Percentiles rank a stretch among this genome's conserved stretches.
Evolutionary conservation across 2,113 vertebrate species (phyloP).

Genomic region (Amblyopsis rosae): DNA sequence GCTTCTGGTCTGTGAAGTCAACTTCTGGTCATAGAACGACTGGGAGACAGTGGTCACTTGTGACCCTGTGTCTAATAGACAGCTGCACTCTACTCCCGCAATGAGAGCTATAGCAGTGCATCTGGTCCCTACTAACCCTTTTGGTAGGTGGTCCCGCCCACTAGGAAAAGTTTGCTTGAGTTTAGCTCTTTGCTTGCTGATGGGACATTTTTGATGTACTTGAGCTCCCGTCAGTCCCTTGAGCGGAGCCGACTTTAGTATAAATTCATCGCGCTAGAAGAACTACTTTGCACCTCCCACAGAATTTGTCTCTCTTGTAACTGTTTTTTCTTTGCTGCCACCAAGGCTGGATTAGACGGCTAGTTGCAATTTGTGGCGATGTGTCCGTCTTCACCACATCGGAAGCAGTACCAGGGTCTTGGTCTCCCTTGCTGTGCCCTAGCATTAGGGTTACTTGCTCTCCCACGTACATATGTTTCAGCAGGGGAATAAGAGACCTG

Average conservation of each 20-base stretch:
- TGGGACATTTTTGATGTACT: not conserved
- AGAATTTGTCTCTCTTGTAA: conserved; percentile 3
- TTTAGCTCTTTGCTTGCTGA: not conserved
- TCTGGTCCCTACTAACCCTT: not conserved
- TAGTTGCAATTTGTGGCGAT: conserved; percentile 3
- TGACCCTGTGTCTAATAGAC: conserved; percentile 13
- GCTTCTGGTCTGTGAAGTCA: not conserved
- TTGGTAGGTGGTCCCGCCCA: not conserved
- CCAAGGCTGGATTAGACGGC: not conserved
- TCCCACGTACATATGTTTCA: not conserved
- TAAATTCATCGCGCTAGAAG: not conserved
- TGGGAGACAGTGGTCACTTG: conserved; percentile 10
- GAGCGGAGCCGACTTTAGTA: not conserved
- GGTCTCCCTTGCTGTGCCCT: not conserved
- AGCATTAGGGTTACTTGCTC: not conserved
- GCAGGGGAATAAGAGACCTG: conserved; percentile 6
- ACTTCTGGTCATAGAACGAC: not conserved
- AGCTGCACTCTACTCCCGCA: not conserved
- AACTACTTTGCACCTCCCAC: not conserved
- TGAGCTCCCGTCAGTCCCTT: not conserved
- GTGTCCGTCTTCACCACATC: conserved; percentile 26
- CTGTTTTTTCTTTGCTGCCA: conserved; percentile 13
- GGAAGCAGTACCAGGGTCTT: conserved; percentile 27
- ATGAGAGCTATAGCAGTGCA: not conserved
- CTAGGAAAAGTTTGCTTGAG: too few species aligned